A percentile compares a stretch with the other conserved stretches of the same genome.
These are phyloP conservation scores for Notechis scutatus DNA, from an alignment of 2,113 vertebrate species.

Conservation along the genomic window DNA sequence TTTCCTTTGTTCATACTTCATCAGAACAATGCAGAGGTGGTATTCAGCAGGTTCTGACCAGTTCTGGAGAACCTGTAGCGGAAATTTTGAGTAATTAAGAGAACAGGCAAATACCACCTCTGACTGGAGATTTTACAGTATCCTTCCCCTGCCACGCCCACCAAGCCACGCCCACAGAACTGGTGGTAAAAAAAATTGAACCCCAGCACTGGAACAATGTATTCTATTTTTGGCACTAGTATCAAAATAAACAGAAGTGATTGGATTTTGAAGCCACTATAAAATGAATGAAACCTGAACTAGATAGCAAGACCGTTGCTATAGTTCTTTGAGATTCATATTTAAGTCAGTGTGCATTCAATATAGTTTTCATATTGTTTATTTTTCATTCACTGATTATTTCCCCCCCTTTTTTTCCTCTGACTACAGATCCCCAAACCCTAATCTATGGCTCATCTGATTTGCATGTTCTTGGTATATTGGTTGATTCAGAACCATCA, in stretches of 20 bases:
- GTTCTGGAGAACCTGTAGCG: no score
- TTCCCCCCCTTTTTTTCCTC: slow-evolving; percentile 21
- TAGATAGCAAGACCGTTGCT: background rate
- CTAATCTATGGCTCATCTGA: slow-evolving; percentile 45
- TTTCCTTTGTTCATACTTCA: background rate
- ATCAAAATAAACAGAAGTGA: background rate
- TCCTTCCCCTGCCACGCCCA: no score
- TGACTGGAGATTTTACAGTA: no score
- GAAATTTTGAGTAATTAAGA: no score
- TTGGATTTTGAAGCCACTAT: background rate
- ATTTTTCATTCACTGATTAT: slow-evolving; percentile 26
- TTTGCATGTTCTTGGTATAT: slow-evolving; percentile 51
- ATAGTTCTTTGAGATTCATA: background rate
- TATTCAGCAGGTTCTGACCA: no score
- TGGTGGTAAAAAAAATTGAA: no score
- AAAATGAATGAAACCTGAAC: background rate
- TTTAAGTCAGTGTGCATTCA: background rate
- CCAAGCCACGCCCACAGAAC: no score
- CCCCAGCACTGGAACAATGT: no score
- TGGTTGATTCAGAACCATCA: slow-evolving; percentile 48
- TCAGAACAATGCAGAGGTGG: background rate
- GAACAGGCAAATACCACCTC: no score
- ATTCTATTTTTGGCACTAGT: background rate
- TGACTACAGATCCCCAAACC: slow-evolving; percentile 45
- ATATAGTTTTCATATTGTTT: background rate